Conservation (phyloP, 2,888 invertebrate genomes). For the Aspidiotus destructor region DNA sequence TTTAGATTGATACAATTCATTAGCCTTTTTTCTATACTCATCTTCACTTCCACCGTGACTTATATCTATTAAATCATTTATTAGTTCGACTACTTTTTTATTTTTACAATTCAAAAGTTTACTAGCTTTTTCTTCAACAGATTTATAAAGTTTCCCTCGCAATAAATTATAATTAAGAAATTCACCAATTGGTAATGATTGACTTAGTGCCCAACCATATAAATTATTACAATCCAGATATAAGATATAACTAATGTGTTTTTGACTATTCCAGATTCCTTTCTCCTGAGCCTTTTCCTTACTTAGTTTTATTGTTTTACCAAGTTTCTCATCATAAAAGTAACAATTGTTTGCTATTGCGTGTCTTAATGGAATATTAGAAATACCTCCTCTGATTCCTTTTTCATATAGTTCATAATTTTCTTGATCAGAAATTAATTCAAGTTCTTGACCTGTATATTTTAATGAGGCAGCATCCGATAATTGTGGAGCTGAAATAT, state of each 20-base stretch:
- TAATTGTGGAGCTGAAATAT: constrained; percentile 14
- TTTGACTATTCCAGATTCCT: constrained; percentile 16
- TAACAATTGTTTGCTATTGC: constrained; percentile 6
- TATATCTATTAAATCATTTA: not conserved
- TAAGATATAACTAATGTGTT: constrained; percentile 15
- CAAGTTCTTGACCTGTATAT: constrained; percentile 18
- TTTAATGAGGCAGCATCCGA: constrained; percentile 13
- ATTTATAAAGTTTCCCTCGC: too few relatives aligned
- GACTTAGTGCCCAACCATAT: constrained; percentile 11
- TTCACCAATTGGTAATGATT: constrained; percentile 7
- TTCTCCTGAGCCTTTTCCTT: not conserved
- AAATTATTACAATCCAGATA: constrained; percentile 10
- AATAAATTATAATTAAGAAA: constrained; percentile 11
- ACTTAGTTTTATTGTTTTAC: constrained; percentile 11
- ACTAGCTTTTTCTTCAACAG: too few relatives aligned
- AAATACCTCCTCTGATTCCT: constrained; percentile 14
- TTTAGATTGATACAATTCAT: constrained; percentile 1
- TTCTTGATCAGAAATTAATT: constrained; percentile 11
- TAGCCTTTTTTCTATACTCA: too few relatives aligned
- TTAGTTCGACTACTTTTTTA: too few relatives aligned
- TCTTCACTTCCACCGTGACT: too few relatives aligned
- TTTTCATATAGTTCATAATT: constrained; percentile 11
- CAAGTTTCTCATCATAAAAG: constrained; percentile 13
- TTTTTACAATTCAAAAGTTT: too few relatives aligned
- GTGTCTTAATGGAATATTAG: constrained; percentile 10